Evolutionary conservation across 2,888 invertebrate genomes (phyloP), one percentile per base, ranked within the genome.

Genomic region (Parascotia fuliginaria): DNA sequence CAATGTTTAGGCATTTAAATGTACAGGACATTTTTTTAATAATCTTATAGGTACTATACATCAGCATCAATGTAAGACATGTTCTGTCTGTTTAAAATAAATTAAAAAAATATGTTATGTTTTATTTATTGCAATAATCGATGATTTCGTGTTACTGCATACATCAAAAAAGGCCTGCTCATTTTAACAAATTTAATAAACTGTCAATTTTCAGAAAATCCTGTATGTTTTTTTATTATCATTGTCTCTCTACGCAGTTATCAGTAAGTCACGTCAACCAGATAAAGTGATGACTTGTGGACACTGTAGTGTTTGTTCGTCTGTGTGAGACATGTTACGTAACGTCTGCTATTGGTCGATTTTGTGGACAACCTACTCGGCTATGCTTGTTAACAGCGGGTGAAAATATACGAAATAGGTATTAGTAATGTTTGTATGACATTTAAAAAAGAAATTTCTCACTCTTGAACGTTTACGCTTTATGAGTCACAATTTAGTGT

Each of bases 181-280:
- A n/a, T n/a, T n/a, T n/a, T n/a, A n/a, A n/a, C n/a, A n/a, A n/a
- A n/a, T n/a, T n/a, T n/a, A n/a, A n/a, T n/a, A n/a, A n/a, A n/a
- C n/a, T n/a, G n/a, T n/a, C n/a, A n/a, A n/a, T n/a, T n/a, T n/a
- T n/a, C n/a, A n/a, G n/a, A n/a, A n/a, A n/a, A n/a, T n/a, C n/a
- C n/a, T n/a, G n/a, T n/a, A n/a, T 7, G 24, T 6, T 24, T 24
- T 24, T 9, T 7, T 24, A 2, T 1, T 7, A 24, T 7, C 3
- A 24, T 24, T 3, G 3, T 7, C 7, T 9, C 3, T 7, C 7
- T 24, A 24, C 24, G n/a, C n/a, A 42, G 15, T 40, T 58, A 69
- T 69, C 70, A 54, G 55, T 54, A 51, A 65, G 54, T 52, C 53
- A 59, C 45, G 54, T 51, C 48, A 47, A 13, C 28, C 16, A 40